phyloP scores from a whole-genome alignment of 2,113 vertebrate genomes.

The Mobula birostris region DNA sequence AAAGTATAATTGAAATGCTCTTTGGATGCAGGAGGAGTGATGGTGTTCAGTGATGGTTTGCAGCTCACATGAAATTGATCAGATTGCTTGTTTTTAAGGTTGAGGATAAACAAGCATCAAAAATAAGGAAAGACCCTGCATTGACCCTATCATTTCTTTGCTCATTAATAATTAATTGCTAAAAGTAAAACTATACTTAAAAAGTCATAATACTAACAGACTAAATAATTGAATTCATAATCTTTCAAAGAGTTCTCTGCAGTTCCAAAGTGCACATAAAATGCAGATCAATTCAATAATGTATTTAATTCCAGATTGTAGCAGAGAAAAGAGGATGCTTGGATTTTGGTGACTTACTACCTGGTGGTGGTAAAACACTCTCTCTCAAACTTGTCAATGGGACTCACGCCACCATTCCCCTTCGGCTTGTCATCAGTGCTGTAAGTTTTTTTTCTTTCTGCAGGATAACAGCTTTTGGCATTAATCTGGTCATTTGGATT shows the following conservation, averaged over 20 bases:
- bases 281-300: background rate
- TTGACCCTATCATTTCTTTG: background rate
- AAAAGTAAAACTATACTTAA: background rate
- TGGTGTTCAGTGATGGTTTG: background rate
- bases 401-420: conserved; percentile 76
- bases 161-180: background rate
- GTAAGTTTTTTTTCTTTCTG: conserved; percentile 61
- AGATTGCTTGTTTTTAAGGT: background rate
- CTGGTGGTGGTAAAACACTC: conserved; percentile 72
- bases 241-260: background rate
- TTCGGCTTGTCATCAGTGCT: conserved; percentile 83
- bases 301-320: conserved; percentile 62
- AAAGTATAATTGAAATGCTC: background rate
- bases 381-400: conserved; percentile 78
- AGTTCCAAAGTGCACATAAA: background rate
- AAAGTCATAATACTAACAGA: background rate
- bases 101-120: background rate
- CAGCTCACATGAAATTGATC: background rate
- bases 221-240: background rate
- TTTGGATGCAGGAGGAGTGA: background rate
- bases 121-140: background rate
- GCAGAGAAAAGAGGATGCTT: conserved; percentile 59
- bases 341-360: conserved; percentile 83
- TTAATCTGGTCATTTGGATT: background rate
- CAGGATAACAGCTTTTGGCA: background rate